Conservation (phyloP, 1,140 invertebrate genomes). For the Harpegnathos saltator region DNA sequence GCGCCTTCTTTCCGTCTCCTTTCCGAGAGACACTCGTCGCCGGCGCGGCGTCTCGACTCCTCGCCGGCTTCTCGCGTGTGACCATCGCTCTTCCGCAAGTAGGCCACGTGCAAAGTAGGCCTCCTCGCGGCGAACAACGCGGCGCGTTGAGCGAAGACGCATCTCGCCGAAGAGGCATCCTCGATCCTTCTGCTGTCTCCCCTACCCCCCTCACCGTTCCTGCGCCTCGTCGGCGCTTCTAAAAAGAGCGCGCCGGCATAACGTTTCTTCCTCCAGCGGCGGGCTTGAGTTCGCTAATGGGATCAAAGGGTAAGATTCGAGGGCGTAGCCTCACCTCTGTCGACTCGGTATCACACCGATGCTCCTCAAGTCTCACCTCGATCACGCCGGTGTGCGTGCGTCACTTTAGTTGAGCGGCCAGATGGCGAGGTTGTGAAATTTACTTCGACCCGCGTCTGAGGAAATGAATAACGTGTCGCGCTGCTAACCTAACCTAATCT, state of each 20-base stretch:
- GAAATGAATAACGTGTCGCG: neutral
- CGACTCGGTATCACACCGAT: conserved; percentile 30
- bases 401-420: neutral
- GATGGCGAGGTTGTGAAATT: neutral
- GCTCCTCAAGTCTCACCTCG: conserved; percentile 19
- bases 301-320: conserved; percentile 59
- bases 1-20: conserved; percentile 51
- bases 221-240: conserved; percentile 19
- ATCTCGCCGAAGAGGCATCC: conserved; percentile 38
- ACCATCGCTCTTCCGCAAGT: conserved; percentile 73
- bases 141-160: conserved; percentile 53
- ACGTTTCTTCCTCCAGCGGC: conserved; percentile 32
- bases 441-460: neutral
- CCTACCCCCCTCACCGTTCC: neutral
- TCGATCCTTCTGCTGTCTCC: conserved; percentile 19
- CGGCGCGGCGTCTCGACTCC: conserved; percentile 17
- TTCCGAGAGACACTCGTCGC: conserved; percentile 65
- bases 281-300: conserved; percentile 54
- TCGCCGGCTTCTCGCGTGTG: conserved; percentile 71
- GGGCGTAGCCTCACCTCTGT: conserved; percentile 16
- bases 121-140: conserved; percentile 56
- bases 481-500: too few species aligned
- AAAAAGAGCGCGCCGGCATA: conserved; percentile 13
- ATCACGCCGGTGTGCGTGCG: neutral
- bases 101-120: conserved; percentile 79